phyloP scores from a whole-genome alignment of 2,113 vertebrate species.

The Rhinichthys klamathensis region DNA sequence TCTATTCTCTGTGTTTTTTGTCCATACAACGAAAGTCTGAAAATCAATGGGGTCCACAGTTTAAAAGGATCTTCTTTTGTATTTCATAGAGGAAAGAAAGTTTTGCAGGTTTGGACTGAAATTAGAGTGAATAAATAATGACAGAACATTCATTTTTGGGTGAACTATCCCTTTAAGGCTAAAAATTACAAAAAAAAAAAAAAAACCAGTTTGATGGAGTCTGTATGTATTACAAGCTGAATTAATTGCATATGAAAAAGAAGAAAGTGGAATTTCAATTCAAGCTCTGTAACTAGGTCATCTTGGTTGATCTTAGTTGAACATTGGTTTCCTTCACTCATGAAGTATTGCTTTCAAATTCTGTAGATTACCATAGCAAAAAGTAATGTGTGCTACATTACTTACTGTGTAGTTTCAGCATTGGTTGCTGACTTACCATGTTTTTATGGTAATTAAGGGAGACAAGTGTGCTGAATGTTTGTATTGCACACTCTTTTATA shows the following conservation, averaged over 20 bases:
- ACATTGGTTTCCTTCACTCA: not conserved
- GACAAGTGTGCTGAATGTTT: not conserved
- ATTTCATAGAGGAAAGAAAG: not conserved
- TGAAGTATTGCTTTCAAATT: constrained; percentile 10
- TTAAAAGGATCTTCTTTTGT: not conserved
- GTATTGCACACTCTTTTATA: not conserved
- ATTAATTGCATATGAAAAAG: not conserved
- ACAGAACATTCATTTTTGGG: not conserved
- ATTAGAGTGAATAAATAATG: not conserved
- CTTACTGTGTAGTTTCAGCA: not conserved
- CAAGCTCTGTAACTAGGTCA: constrained; percentile 26
- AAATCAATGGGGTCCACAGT: not conserved
- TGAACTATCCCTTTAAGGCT: not conserved
- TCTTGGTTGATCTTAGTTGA: not conserved
- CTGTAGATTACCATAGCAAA: not conserved
- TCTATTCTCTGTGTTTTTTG: not conserved
- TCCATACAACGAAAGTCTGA: not conserved
- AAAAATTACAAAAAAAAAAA: not conserved
- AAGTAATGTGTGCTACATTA: not conserved
- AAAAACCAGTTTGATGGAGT: not conserved
- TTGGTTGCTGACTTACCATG: constrained; percentile 21
- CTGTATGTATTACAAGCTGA: not conserved
- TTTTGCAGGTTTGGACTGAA: not conserved
- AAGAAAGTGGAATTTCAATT: not conserved
- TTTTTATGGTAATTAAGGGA: constrained; percentile 24